phyloP scores from a whole-genome alignment of 2,113 vertebrate species.

The Ceratotherium simum region DNA sequence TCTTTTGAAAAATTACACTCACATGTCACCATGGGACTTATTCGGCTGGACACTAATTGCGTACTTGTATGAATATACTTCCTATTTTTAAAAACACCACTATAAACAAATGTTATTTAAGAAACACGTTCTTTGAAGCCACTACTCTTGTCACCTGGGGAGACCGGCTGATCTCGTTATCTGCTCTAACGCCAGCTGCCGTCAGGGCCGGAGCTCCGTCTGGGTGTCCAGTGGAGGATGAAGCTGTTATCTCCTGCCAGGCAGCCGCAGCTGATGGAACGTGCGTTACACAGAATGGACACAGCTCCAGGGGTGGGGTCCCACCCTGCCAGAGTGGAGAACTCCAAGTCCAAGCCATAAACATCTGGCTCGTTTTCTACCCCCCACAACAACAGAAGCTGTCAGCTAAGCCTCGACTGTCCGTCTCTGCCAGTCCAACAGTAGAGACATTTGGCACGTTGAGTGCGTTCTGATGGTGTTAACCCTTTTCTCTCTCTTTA shows the following conservation, averaged over 20 bases:
- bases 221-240: rapidly evolving
- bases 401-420: not conserved
- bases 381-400: not conserved
- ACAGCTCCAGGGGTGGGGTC: rapidly evolving
- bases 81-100: not conserved
- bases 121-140: conserved; percentile 29
- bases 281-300: not conserved
- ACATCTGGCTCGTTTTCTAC: not conserved
- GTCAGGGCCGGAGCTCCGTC: not conserved
- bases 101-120: conserved; percentile 1
- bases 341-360: not conserved
- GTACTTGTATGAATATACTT: not conserved
- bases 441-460: rapidly evolving
- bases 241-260: not conserved
- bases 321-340: not conserved
- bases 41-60: conserved; percentile 50
- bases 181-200: not conserved
- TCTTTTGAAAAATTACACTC: not conserved
- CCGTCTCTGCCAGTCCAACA: rapidly evolving
- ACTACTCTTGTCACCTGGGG: not conserved
- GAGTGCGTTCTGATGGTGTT: not conserved
- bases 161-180: not conserved
- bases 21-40: not conserved
- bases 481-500: not conserved
- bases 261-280: rapidly evolving